These are phyloP conservation scores for Psettodes erumei DNA, from an alignment of 2,113 vertebrate species.

Conservation along the genomic window DNA sequence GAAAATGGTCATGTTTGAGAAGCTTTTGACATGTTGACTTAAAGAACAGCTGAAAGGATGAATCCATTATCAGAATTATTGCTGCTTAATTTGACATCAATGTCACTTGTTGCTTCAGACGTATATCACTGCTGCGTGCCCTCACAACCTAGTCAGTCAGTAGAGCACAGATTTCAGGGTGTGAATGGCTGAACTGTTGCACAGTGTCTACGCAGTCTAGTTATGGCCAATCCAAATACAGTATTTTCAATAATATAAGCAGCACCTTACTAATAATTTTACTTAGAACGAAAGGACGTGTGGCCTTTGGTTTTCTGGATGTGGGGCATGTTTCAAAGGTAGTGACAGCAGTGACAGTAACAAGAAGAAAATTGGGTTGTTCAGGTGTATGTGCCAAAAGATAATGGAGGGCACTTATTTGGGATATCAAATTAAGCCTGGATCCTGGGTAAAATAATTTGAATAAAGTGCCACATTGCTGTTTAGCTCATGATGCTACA, in stretches of 20 bases:
- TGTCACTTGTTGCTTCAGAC: not conserved
- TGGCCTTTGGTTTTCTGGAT: not conserved
- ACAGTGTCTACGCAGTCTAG: not conserved
- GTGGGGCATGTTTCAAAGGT: not conserved
- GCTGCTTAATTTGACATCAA: not conserved
- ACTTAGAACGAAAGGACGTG: not conserved
- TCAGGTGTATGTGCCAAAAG: constrained; percentile 24
- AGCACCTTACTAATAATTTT: not conserved
- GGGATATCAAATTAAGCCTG: constrained; percentile 50
- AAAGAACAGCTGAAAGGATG: too few relatives aligned
- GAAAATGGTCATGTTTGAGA: not conserved
- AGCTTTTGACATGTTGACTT: not conserved
- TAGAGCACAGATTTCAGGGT: not conserved
- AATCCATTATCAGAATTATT: not conserved
- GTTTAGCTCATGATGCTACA: constrained; percentile 55
- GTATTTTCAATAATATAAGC: not conserved
- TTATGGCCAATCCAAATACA: constrained; percentile 12
- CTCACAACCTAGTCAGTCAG: not conserved
- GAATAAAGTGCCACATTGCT: constrained; percentile 35
- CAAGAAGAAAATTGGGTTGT: constrained; percentile 15
- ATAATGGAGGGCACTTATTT: constrained; percentile 36
- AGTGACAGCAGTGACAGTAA: constrained; percentile 6
- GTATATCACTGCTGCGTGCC: constrained; percentile 1
- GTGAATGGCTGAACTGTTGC: not conserved
- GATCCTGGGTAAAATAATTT: constrained; percentile 42